Evolutionary conservation across 2,113 vertebrate genomes (phyloP), one percentile per base, ranked within the genome.

Genomic region (Ictalurus punctatus): DNA sequence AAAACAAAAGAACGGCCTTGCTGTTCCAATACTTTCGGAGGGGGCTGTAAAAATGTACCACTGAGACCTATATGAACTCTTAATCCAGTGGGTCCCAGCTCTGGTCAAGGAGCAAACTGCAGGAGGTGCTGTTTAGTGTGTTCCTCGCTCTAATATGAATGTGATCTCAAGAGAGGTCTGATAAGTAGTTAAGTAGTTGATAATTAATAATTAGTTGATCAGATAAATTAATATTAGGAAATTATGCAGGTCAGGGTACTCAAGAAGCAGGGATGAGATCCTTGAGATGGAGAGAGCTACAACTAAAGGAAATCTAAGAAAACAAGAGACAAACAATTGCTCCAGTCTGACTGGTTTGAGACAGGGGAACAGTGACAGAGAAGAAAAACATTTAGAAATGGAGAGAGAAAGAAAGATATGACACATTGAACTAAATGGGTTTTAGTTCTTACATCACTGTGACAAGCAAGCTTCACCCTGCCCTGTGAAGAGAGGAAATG

Each of bases 391-490:
- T 54, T 85, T 34, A 90, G 86, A 90, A 92, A 93, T 92, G 83
- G 84, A 91, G 92, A 93, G 88, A 94, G 91, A 91, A 76, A 94
- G 90, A 92, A 85, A 94, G 94, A 96, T 95, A 92, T 93, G 93
- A 96, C 95, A 96, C 93, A 96, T 94, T 95, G 92, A 96, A 95
- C 95, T 95, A 79, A 93, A 94, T 93, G 90, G 92, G 91, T 95
- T 90, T 95, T 93, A 94, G 92, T 96, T 93, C 96, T 96, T 96
- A 96, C 96, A 96, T 96, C 96, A 94, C 95, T 96, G 96, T 96
- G 96, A 96, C 96, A 96, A 94, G 96, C 96, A 95, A 91, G 96
- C 96, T 96, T 96, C 96, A 96, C 95, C 94, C 95, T 96, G 94
- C 96, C 96, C 96, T 96, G 95, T 93, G 95, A 96, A 96, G 93